phyloP scores from a whole-genome alignment of 2,888 invertebrate genomes.

The Idaea straminata region DNA sequence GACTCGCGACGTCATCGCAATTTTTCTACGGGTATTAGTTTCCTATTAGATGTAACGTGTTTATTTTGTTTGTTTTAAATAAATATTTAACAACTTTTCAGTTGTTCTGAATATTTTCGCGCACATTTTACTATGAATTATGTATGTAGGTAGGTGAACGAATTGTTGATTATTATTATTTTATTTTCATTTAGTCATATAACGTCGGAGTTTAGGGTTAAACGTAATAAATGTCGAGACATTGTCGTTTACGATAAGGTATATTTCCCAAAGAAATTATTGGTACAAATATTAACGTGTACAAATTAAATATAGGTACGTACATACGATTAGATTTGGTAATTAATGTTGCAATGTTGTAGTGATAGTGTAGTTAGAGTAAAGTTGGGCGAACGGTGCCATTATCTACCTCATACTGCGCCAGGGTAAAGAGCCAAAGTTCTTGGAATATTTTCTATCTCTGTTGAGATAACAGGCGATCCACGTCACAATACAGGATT shows the following conservation, averaged over 20 bases:
- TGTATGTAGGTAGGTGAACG: conserved; percentile 58
- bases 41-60: conserved; percentile 76
- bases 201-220: conserved; percentile 58
- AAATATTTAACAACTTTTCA: conserved; percentile 46
- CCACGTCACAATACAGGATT: conserved; percentile 26
- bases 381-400: conserved; percentile 61
- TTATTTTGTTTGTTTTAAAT: conserved; percentile 65
- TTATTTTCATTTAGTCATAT: conserved; percentile 60
- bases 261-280: conserved; percentile 78
- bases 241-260: conserved; percentile 43
- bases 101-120: conserved; percentile 62
- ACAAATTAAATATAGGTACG: conserved; percentile 61
- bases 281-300: conserved; percentile 77
- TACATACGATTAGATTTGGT: conserved; percentile 63
- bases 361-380: conserved; percentile 65
- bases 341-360: conserved; percentile 75
- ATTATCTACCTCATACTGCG: conserved; percentile 73
- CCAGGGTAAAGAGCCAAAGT: conserved; percentile 76
- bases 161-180: conserved; percentile 79
- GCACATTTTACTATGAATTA: conserved; percentile 56
- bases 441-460: conserved; percentile 67
- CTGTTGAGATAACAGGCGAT: conserved; percentile 49
- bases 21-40: conserved; percentile 81
- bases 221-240: conserved; percentile 47
- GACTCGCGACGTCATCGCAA: conserved; percentile 58